Base-by-base conservation (phyloP, 2,797 vertebrate species). In the Remorina albescens region DNA sequence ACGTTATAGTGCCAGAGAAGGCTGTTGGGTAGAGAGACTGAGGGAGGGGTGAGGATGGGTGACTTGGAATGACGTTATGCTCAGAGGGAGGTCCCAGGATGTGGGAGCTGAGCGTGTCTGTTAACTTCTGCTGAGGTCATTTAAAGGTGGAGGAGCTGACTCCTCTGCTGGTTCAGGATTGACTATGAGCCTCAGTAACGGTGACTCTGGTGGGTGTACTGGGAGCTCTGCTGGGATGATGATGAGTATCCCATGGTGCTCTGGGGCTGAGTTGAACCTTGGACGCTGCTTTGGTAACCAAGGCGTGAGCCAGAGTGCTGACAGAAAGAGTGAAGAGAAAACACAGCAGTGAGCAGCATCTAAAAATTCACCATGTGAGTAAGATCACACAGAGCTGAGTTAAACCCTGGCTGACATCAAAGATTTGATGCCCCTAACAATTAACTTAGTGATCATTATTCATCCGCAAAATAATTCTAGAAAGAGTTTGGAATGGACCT, bases 281-380 rank as follows among this genome's bases (percentile, higher is more conserved):
- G 97, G 93, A 97, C 94, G 76, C 95, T 98, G 96, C 97, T 98
- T 96, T 99, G 98, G 96, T 99, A 99, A 95, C 95, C 96, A 89
- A 98, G 96, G 88, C 97, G 97, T 23, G 97, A 96, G 86, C 95
- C 90, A 89, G 97, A 97, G 94, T 98, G 97, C 98, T 95, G 88
- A 57, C 2, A 15, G 70, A 21, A 8, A 59, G 18, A 26, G 49
- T 7, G 57, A 34, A 72, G n/a, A 57, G 23, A 49, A 60, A 26
- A 76, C 9, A 63, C n/a, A 66, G 13, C 2, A 34, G 54, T 53
- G 34, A 44, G 15, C 41, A 18, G 41, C 41, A 42, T 8, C 41
- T 42, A 11, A 16, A 12, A 42, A n/a, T 23, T 30, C 30, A 30
- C 30, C 30, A 30, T 34, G 19, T 30, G 36, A 65, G 26, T 4